phyloP scores from a whole-genome alignment of 2,113 vertebrate species.

The Corydoras sp. region DNA sequence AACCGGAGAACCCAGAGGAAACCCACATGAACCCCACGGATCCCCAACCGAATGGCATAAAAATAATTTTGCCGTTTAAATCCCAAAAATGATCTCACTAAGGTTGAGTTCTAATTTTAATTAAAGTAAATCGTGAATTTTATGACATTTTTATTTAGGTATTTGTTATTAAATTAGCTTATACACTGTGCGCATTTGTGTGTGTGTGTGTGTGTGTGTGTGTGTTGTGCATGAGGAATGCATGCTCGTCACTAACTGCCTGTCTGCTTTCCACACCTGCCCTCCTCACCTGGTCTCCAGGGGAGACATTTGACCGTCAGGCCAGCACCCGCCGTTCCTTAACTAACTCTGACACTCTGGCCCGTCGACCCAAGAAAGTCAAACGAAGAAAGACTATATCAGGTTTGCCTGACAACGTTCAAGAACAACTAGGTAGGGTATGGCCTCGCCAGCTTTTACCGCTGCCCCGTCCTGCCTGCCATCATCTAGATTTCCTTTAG shows the following conservation, averaged over 20 bases:
- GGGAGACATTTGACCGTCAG: constrained; percentile 98
- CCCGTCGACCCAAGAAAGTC: constrained; percentile 98
- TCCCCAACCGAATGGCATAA: too few species aligned
- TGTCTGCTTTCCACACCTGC: constrained; percentile 61
- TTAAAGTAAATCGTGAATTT: too few species aligned
- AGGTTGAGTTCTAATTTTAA: too few species aligned
- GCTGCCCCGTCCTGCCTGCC: constrained; percentile 46
- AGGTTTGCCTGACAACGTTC: constrained; percentile 95
- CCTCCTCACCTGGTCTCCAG: constrained; percentile 79
- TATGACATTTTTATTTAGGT: too few species aligned
- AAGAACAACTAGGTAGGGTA: constrained; percentile 98
- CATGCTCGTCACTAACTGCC: constrained; percentile 36
- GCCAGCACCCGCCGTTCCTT: constrained; percentile 96
- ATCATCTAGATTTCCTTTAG: constrained; percentile 25
- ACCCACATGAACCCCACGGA: too few species aligned
- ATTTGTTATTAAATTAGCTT: constrained; percentile 2
- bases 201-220: constrained; percentile 6
- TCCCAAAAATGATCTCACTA: too few species aligned
- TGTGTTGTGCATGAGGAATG: constrained; percentile 27
- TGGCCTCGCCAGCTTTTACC: constrained; percentile 65
- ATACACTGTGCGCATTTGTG: constrained; percentile 8
- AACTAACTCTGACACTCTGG: constrained; percentile 95
- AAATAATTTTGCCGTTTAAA: too few species aligned
- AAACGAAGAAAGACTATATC: constrained; percentile 99
- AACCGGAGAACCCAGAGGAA: too few species aligned